A percentile compares a stretch with the other conserved stretches of the same genome.
Evolutionary conservation across 2,797 vertebrate genomes (phyloP).

Genomic region (Tragopan temminckii): DNA sequence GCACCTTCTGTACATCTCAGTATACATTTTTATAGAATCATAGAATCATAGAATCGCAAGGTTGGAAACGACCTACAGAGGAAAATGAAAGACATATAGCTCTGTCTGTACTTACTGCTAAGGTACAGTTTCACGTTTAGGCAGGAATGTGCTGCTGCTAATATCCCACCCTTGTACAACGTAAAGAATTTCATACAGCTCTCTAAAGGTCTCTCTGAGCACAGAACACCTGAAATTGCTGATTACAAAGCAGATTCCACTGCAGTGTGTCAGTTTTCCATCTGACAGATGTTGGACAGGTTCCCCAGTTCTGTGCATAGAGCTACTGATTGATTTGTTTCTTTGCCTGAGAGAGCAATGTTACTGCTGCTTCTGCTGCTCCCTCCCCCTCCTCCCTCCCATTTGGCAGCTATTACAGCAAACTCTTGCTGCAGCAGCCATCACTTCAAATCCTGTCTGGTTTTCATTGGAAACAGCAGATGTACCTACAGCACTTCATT

Average conservation of each 20-base stretch:
- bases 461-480: conserved; percentile 59
- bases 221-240: not conserved
- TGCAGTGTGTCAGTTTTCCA: not conserved
- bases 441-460: conserved; percentile 48
- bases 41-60: no score
- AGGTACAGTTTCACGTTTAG: not conserved
- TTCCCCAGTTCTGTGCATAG: conserved; percentile 8
- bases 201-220: not conserved
- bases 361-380: conserved; percentile 30
- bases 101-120: not conserved
- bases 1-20: not conserved
- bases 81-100: not conserved
- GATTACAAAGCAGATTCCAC: conserved; percentile 8
- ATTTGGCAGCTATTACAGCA: conserved; percentile 60
- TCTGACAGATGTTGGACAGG: conserved; percentile 36
- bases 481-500: conserved; percentile 54
- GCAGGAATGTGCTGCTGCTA: not conserved
- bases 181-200: not conserved
- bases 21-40: not conserved
- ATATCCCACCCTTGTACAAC: not conserved
- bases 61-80: not conserved
- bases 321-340: conserved; percentile 63
- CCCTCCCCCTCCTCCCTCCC: conserved; percentile 3
- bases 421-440: conserved; percentile 52
- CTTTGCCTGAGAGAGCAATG: conserved; percentile 48